Conservation (phyloP, 2,888 invertebrate genomes). For the Phengaris arion region DNA sequence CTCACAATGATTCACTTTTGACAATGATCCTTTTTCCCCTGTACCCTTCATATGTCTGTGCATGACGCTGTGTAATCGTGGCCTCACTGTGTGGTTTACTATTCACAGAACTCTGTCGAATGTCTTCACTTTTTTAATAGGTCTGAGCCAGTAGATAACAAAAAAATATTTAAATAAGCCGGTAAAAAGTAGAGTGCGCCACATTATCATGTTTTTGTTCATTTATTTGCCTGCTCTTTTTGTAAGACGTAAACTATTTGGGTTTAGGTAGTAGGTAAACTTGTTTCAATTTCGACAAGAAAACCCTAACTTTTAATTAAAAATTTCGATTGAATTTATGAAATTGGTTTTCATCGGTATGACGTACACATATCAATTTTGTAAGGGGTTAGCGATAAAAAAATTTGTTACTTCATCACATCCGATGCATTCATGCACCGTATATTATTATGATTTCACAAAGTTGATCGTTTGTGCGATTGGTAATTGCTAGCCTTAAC, state of each 20-base stretch:
- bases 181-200: not conserved
- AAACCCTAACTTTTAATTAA: not conserved
- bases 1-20: too few species aligned
- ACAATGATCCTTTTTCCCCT: too few species aligned
- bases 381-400: conserved; percentile 11
- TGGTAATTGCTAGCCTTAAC: conserved; percentile 19
- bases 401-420: conserved; percentile 23
- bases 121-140: too few species aligned
- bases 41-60: too few species aligned
- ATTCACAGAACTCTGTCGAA: too few species aligned
- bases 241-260: too few species aligned
- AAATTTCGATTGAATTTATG: not conserved
- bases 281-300: not conserved
- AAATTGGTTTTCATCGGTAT: not conserved
- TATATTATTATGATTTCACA: conserved; percentile 25
- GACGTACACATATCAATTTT: conserved; percentile 17
- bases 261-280: too few species aligned
- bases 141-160: not conserved
- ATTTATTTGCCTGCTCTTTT: too few species aligned
- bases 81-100: too few species aligned
- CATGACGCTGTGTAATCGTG: too few species aligned
- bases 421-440: conserved; percentile 31
- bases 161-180: not conserved
- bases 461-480: not conserved
- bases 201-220: not conserved